These are phyloP conservation scores for Apotomis turbidana DNA, from an alignment of 2,888 invertebrate genomes.

Conservation along the genomic window DNA sequence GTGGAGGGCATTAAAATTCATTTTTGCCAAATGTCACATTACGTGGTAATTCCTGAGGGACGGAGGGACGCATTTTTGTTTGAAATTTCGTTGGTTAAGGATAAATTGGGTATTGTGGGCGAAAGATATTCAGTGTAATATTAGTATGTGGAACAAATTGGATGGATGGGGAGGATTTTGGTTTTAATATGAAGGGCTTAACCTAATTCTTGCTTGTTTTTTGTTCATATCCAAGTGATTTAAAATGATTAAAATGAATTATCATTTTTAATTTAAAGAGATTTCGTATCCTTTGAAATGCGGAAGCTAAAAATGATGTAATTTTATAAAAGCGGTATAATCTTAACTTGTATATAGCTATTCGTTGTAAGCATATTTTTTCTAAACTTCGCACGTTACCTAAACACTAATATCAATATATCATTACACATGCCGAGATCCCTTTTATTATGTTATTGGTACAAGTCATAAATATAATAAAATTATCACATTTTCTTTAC, in stretches of 20 bases:
- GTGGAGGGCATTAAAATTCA: constrained; percentile 59
- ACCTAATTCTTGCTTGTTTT: constrained; percentile 23
- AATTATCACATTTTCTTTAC: too few species aligned
- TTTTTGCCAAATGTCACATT: constrained; percentile 63
- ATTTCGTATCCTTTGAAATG: neutral
- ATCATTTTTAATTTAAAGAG: neutral
- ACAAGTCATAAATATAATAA: too few species aligned
- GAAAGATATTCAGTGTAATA: constrained; percentile 33
- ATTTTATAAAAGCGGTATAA: too few species aligned
- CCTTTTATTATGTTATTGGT: too few species aligned
- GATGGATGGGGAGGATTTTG: constrained; percentile 28
- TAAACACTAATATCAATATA: too few species aligned
- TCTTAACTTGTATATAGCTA: too few species aligned
- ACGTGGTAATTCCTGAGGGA: constrained; percentile 52
- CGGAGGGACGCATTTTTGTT: constrained; percentile 47
- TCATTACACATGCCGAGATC: too few species aligned
- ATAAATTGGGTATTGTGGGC: constrained; percentile 41
- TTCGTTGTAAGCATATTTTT: too few species aligned
- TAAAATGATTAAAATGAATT: neutral
- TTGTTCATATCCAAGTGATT: constrained; percentile 1
- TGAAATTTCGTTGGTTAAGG: constrained; percentile 43
- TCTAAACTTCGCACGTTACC: too few species aligned
- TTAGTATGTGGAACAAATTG: constrained; percentile 35
- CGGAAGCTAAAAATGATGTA: neutral
- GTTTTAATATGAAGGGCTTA: constrained; percentile 34